These are phyloP conservation scores for Polyploca ridens DNA, from an alignment of 2,888 invertebrate species.

Conservation along the genomic window DNA sequence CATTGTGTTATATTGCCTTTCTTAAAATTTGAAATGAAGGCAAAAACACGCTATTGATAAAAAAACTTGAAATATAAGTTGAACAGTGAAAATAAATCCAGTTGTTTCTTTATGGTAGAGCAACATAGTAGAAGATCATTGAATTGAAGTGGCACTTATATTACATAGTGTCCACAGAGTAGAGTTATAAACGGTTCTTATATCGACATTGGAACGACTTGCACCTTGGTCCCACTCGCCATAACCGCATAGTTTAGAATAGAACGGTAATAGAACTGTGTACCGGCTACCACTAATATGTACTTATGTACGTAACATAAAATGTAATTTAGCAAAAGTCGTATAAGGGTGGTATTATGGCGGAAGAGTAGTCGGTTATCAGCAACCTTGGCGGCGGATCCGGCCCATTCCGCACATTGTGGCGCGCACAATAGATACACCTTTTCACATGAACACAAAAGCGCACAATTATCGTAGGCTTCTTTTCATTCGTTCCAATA, in stretches of 20 bases:
- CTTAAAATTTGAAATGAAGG: background rate
- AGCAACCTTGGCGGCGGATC: constrained; percentile 3
- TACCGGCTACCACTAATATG: background rate
- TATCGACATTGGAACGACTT: background rate
- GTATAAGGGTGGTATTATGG: background rate
- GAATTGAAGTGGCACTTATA: constrained; percentile 5
- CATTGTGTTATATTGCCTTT: background rate
- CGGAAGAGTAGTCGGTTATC: background rate
- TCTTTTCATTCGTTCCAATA: constrained; percentile 5
- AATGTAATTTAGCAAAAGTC: background rate
- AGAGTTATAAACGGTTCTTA: background rate
- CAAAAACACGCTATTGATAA: background rate
- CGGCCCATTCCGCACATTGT: constrained; percentile 9
- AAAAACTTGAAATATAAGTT: background rate
- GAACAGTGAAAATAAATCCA: background rate
- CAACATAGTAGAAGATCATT: background rate
- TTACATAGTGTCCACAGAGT: background rate
- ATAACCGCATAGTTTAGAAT: background rate
- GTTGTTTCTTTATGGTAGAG: background rate
- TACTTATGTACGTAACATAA: background rate
- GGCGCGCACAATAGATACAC: constrained; percentile 11
- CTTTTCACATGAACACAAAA: constrained; percentile 11
- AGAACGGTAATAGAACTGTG: background rate
- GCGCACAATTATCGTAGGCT: constrained; percentile 13
- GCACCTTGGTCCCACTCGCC: background rate